phyloP scores from a whole-genome alignment of 2,797 vertebrate genomes.

The Chloroceryle inda region DNA sequence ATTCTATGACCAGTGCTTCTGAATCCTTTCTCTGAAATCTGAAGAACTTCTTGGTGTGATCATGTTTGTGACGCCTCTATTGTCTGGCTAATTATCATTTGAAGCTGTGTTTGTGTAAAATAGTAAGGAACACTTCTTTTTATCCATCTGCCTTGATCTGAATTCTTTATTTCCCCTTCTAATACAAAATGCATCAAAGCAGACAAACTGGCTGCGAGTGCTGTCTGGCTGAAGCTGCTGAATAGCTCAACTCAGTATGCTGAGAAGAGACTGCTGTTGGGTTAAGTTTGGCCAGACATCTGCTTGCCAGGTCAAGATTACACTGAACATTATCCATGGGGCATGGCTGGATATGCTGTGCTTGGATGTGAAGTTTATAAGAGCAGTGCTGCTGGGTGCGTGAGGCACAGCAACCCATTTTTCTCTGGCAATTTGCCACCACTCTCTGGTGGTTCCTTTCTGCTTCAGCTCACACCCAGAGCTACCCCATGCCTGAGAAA shows the following conservation, averaged over 20 bases:
- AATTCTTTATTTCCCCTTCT: background rate
- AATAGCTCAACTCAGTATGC: background rate
- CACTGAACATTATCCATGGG: background rate
- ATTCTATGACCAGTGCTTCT: background rate
- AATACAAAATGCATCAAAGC: background rate
- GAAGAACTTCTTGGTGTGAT: background rate
- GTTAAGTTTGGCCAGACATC: background rate
- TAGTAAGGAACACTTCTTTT: background rate
- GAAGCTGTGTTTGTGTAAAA: background rate
- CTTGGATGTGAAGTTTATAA: background rate
- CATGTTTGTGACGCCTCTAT: background rate
- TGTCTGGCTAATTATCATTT: background rate
- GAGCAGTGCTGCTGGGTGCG: background rate
- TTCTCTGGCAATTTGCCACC: background rate
- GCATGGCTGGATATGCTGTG: background rate
- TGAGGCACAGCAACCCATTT: rapidly evolving
- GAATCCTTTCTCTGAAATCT: background rate
- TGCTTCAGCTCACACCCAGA: background rate
- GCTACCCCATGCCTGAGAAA: background rate
- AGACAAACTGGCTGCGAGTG: background rate
- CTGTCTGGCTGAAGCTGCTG: background rate
- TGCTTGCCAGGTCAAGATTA: background rate
- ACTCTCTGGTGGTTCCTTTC: background rate
- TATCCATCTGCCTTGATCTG: background rate
- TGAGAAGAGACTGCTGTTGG: background rate